These are phyloP conservation scores for Phaethornis superciliosus DNA, from an alignment of 2,113 vertebrate genomes.

Conservation along the genomic window DNA sequence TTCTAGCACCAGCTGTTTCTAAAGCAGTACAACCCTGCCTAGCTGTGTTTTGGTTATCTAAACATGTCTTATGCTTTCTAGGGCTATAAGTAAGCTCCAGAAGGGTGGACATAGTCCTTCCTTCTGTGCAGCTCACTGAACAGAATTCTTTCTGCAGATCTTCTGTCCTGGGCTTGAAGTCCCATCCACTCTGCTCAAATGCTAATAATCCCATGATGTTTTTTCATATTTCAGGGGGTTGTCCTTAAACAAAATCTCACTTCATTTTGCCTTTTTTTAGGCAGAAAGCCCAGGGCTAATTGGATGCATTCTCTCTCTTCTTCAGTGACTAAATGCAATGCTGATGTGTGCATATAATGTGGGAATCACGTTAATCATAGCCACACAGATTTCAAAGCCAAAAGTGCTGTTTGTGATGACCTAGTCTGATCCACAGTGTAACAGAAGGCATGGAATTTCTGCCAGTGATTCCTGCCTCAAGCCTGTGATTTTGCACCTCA, in stretches of 20 bases:
- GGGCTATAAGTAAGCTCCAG: not conserved
- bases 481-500: slow-evolving; percentile 60
- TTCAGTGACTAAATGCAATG: slow-evolving; percentile 63
- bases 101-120: not conserved
- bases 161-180: slow-evolving; percentile 44
- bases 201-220: slow-evolving; percentile 14
- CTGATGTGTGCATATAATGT: slow-evolving; percentile 71
- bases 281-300: slow-evolving; percentile 67
- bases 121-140: not conserved
- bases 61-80: not conserved
- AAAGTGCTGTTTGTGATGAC: slow-evolving; percentile 60
- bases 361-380: slow-evolving; percentile 67
- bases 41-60: not conserved
- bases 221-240: not conserved
- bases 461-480: slow-evolving; percentile 61
- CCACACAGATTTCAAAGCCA: slow-evolving; percentile 62
- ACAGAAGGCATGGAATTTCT: slow-evolving; percentile 48
- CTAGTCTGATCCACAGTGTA: slow-evolving; percentile 33
- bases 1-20: not conserved
- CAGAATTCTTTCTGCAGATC: not conserved
- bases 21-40: not conserved
- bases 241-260: slow-evolving; percentile 63
- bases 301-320: slow-evolving; percentile 61
- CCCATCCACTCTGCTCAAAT: slow-evolving; percentile 9
- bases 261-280: slow-evolving; percentile 57